Percentiles rank a stretch among this genome's conserved stretches.
Conservation (phyloP, 2,797 vertebrate species). For the Diceros bicornis region DNA sequence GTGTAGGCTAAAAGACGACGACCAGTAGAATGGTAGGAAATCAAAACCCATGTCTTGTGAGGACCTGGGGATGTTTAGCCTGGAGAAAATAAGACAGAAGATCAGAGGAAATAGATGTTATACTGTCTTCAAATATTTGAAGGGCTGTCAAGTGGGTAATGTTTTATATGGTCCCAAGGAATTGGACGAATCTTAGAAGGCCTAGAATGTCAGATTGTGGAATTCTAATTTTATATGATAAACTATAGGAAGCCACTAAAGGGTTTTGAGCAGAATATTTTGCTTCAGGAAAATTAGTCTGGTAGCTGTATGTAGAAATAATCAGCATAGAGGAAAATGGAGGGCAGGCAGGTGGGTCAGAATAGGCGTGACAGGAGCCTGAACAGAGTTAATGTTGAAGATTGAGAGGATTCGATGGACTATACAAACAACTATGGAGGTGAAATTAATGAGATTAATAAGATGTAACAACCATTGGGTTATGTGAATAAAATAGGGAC, state of each 20-base stretch:
- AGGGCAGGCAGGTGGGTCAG: neutral
- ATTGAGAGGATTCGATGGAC: neutral
- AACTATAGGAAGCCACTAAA: slow-evolving; percentile 1
- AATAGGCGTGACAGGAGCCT: neutral
- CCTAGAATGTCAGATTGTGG: slow-evolving; percentile 43
- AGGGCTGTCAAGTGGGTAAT: slow-evolving; percentile 60
- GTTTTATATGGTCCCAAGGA: slow-evolving; percentile 59
- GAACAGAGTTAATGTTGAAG: neutral
- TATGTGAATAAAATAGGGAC: neutral
- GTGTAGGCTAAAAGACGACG: slow-evolving; percentile 1
- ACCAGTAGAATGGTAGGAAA: slow-evolving; percentile 53
- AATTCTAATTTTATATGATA: slow-evolving; percentile 47
- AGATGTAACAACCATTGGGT: neutral
- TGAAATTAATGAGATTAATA: neutral
- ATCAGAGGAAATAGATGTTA: slow-evolving; percentile 61
- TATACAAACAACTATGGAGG: neutral
- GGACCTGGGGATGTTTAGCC: slow-evolving; percentile 58
- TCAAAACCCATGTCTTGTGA: slow-evolving; percentile 46
- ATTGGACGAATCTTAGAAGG: slow-evolving; percentile 35
- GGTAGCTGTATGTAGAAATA: slow-evolving; percentile 7
- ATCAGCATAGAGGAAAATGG: neutral
- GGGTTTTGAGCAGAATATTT: slow-evolving; percentile 54
- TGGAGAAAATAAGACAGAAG: slow-evolving; percentile 71
- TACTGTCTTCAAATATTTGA: slow-evolving; percentile 73
- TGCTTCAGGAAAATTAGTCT: slow-evolving; percentile 49